Percentiles rank a stretch among this genome's conserved stretches.
These are phyloP conservation scores for Crossaster papposus DNA, from an alignment of 53 echinoderm and acorn worm species.

Conservation along the genomic window DNA sequence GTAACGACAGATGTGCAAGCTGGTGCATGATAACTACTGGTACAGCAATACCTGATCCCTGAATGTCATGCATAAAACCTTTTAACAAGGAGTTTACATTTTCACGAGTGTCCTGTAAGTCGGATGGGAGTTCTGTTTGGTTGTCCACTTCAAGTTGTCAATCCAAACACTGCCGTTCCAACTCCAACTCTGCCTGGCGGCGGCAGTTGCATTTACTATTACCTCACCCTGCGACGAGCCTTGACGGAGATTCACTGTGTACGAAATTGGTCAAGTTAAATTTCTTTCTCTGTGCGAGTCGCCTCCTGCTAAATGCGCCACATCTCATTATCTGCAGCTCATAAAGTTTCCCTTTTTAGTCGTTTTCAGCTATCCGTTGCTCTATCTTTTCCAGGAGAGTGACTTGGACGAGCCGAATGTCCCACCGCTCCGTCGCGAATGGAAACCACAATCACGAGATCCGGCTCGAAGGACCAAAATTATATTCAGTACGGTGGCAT, in stretches of 20 bases:
- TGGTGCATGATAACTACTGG: conserved; percentile 6
- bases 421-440: not conserved
- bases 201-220: not conserved
- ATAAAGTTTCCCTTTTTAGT: not conserved
- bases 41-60: not conserved
- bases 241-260: not conserved
- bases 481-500: not conserved
- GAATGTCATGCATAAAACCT: not conserved
- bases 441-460: not conserved
- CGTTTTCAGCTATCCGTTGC: not conserved
- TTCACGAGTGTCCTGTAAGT: not conserved
- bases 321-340: not conserved
- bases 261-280: not conserved
- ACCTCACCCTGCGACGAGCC: not conserved
- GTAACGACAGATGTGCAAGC: not conserved
- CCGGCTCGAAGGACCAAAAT: conserved; percentile 27
- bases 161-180: conserved; percentile 1
- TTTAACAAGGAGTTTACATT: not conserved
- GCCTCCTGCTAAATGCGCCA: not conserved
- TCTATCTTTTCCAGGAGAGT: not conserved
- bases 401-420: not conserved
- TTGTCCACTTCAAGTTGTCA: conserved; percentile 5
- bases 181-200: conserved; percentile 1
- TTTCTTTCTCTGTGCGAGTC: not conserved
- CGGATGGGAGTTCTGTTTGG: not conserved